Evolutionary conservation across 2,113 vertebrate species (phyloP).

Genomic region (Pseudonaja textilis): DNA sequence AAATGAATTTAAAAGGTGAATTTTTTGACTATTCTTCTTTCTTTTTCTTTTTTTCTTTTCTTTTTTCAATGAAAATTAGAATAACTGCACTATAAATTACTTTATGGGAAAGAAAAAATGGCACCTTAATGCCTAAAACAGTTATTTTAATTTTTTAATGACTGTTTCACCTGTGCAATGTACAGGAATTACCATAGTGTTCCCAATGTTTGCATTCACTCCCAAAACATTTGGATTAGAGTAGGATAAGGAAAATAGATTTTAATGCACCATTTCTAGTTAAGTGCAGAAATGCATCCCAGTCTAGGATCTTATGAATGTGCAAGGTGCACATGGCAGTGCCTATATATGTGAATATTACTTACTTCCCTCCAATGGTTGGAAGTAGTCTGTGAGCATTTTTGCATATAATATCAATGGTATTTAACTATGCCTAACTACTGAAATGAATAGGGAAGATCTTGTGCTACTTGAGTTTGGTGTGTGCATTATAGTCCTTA

Average conservation of each 20-base stretch:
- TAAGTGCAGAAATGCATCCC: conserved; percentile 39
- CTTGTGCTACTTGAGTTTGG: not conserved
- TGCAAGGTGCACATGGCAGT: not conserved
- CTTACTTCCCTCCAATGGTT: not conserved
- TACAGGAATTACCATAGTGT: conserved; percentile 36
- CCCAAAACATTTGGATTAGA: conserved; percentile 50
- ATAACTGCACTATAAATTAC: conserved; percentile 15
- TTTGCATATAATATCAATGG: not conserved
- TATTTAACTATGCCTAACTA: not conserved
- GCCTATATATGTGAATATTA: not conserved
- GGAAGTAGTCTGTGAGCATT: not conserved
- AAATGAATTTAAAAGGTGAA: not conserved
- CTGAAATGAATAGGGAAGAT: not conserved
- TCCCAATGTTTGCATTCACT: conserved; percentile 46
- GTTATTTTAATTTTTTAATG: conserved; percentile 1
- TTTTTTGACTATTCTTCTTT: not conserved
- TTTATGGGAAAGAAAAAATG: conserved; percentile 30
- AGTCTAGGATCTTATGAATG: not conserved
- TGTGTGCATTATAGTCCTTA: not conserved
- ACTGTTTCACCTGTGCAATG: not conserved
- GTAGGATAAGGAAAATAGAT: conserved; percentile 57
- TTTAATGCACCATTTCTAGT: conserved; percentile 43
- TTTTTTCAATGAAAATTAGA: conserved; percentile 21
- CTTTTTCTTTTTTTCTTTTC: conserved; percentile 20
- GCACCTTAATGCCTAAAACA: not conserved